Evolutionary conservation across 1,140 invertebrate genomes (phyloP), one percentile per base, ranked within the genome.

Genomic region (Aphis craccivora): DNA sequence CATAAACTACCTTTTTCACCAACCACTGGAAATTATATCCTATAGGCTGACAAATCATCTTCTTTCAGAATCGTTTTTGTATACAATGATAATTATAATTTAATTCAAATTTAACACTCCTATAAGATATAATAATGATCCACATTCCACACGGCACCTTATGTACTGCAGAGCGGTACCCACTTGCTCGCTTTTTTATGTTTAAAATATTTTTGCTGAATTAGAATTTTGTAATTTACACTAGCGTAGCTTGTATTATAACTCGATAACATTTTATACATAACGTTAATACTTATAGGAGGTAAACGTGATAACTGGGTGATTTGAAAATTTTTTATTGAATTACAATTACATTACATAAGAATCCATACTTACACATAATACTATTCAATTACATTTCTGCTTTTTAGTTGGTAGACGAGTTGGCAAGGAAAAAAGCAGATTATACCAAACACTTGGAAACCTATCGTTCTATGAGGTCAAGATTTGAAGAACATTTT

Each of bases 391-490:
- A 93, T 86, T 81, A 86, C 48, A 22, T 22, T 76, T 94, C 95
- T 94, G 95, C 94, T 94, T 96, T 96, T 51, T 96, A 98, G 97
- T 95, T 98, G 89, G 97, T 96, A 22, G 97, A 98, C 94, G 97
- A 98, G 94, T 97, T 98, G 51, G 95, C 96, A 94, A 96, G 97
- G 93, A 98, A 98, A 95, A 98, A 98, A 95, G 95, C 96, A 93
- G 97, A 98, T 95, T 98, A 98, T 95, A 97, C 97, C 95, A 98
- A 98, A 95, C 97, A 97, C 95, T 95, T 98, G 93, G 97, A 98
- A 95, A 96, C 97, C 51, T 98, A 98, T 95, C 97, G 97, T 95
- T 96, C 97, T 94, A 97, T 97, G 96, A 96, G 97, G 94, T 97
- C 97, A 55, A 96, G 97, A 94, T 98, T 98, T 95, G 97, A 98